A percentile compares a stretch with the other conserved stretches of the same genome.
phyloP scores from a whole-genome alignment of 1,140 invertebrate species.

The Proctacanthus coquilletti region DNA sequence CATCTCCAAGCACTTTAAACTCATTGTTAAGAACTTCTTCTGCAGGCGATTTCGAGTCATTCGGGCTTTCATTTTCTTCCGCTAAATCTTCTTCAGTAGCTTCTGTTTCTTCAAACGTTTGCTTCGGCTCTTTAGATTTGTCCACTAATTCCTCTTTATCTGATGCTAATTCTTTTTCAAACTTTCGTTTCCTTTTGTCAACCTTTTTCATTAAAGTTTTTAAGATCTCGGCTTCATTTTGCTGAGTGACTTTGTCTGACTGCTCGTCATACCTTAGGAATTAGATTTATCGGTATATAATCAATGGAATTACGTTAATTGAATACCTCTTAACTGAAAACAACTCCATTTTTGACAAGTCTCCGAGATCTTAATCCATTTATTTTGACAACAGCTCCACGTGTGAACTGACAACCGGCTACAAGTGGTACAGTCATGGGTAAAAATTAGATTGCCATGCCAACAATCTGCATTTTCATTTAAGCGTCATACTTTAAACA shows the following conservation, averaged over 20 bases:
- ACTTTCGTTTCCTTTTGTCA: slow-evolving; percentile 18
- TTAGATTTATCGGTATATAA: too few relatives aligned
- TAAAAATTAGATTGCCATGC: too few relatives aligned
- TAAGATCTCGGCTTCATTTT: slow-evolving; percentile 37
- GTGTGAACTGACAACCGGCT: too few relatives aligned
- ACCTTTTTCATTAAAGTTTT: slow-evolving; percentile 37
- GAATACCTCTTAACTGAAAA: slow-evolving; percentile 28
- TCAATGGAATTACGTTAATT: too few relatives aligned
- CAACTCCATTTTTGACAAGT: slow-evolving; percentile 26
- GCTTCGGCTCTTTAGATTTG: slow-evolving; percentile 10
- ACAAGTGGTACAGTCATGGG: too few relatives aligned
- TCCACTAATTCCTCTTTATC: slow-evolving; percentile 1
- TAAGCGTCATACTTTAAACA: too few relatives aligned
- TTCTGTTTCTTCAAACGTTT: slow-evolving; percentile 9
- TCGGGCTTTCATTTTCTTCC: slow-evolving; percentile 3
- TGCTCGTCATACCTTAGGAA: too few relatives aligned
- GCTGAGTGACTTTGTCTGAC: too few relatives aligned
- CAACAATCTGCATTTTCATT: too few relatives aligned
- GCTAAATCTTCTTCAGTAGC: slow-evolving; percentile 2
- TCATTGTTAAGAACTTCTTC: slow-evolving; percentile 10
- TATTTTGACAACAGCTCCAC: too few relatives aligned
- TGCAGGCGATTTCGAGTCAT: slow-evolving; percentile 8
- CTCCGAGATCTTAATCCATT: too few relatives aligned
- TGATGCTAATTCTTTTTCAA: slow-evolving; percentile 8
- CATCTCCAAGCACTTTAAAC: slow-evolving; percentile 36